These are phyloP conservation scores for Allygus modestus DNA, from an alignment of 2,888 invertebrate genomes.

Conservation along the genomic window DNA sequence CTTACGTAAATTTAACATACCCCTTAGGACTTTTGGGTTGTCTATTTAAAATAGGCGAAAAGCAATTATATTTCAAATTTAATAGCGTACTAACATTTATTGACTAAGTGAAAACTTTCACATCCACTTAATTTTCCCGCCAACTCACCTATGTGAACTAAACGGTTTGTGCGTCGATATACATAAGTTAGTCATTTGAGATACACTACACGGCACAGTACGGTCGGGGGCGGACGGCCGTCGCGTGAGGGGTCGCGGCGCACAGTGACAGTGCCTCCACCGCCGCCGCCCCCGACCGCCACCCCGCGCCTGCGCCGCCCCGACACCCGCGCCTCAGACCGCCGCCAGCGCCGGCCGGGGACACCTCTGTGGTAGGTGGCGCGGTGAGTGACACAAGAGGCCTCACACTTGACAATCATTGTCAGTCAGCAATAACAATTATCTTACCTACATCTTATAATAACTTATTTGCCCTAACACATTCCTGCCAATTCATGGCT, in stretches of 20 bases:
- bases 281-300: not conserved
- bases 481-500: too few species aligned
- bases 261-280: not conserved
- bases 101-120: too few species aligned
- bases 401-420: too few species aligned
- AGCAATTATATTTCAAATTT: too few species aligned
- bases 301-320: constrained; percentile 36
- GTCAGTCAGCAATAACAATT: too few species aligned
- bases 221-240: not conserved
- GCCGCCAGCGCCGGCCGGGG: not conserved
- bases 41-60: too few species aligned
- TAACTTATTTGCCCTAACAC: too few species aligned
- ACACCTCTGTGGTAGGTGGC: not conserved
- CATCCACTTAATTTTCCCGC: not conserved
- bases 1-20: too few species aligned
- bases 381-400: too few species aligned
- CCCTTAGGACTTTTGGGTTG: too few species aligned
- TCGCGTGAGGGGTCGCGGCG: not conserved
- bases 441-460: too few species aligned
- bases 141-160: constrained; percentile 12
- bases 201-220: constrained; percentile 6
- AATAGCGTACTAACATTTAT: too few species aligned
- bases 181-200: not conserved
- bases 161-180: not conserved
- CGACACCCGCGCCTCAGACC: constrained; percentile 14